Base-by-base conservation (phyloP, 1,140 invertebrate genomes). In the Apis laboriosa region DNA sequence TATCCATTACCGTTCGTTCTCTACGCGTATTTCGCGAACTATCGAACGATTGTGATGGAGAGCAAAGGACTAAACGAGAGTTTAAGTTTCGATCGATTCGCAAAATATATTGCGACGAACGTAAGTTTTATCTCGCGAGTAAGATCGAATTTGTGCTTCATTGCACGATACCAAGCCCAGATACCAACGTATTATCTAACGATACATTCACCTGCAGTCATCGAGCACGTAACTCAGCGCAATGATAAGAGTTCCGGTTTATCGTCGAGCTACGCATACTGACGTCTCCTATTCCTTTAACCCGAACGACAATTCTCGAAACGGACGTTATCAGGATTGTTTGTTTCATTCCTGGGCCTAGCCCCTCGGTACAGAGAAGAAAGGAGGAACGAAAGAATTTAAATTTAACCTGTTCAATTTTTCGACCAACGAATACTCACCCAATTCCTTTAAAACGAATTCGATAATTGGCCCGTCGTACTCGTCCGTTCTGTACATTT, bases 371-470 rank as follows among this genome's bases (percentile, higher is more conserved):
- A 3, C 34, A 19, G 19, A n/a, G 0, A 21, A 51, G 21, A 11
- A 1, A 51, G 4, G 7, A n/a, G 8, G 9, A 43, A 55, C 19
- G 5, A 15, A 19, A 12, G 34, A 9, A 15, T 4, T 7, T 24
- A 13, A 8, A 34, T 63, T 28, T n/a, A 34, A n/a, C 15, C 7
- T 17, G 19, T 1, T 0, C 43, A 49, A 43, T 7, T 5, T 21
- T 9, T n/a, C 7, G 2, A 19, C 11, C 12, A 19, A 43, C 0
- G 3, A 2, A 77, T 86, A 95, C 95, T 96, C 94, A 97, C 96
- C 95, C 78, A 97, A 92, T 90, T 96, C 94, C 83, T 94, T 94
- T 77, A 96, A 91, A 77, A 94, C 94, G 86, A 95, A 96, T 61
- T 94, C 93, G 86, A 95, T 94, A 49, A 90, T 87, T 4, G 91